Percentiles rank a stretch among this genome's conserved stretches.
These are phyloP conservation scores for Apteryx mantelli DNA, from an alignment of 2,113 vertebrate species.

Conservation along the genomic window DNA sequence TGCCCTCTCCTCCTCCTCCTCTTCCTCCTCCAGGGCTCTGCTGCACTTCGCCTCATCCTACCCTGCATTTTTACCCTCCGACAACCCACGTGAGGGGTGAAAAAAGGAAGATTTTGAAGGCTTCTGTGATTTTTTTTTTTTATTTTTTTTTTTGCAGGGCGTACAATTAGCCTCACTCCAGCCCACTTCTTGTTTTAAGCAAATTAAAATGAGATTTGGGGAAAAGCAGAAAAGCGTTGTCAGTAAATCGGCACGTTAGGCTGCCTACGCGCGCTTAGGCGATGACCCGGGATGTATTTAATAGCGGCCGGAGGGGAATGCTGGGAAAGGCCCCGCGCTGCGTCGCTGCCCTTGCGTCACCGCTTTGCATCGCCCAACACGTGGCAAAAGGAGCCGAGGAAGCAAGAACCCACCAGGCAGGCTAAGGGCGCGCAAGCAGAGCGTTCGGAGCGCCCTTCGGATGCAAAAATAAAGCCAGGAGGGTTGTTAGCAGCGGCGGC, in stretches of 20 bases:
- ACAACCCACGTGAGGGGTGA: slow-evolving; percentile 28
- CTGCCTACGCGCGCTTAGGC: slow-evolving; percentile 55
- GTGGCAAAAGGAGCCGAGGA: slow-evolving; percentile 38
- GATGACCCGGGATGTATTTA: slow-evolving; percentile 49
- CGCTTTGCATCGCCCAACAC: slow-evolving; percentile 33
- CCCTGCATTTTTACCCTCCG: background rate
- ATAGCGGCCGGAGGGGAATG: slow-evolving; percentile 65
- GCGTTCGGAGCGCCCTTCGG: slow-evolving; percentile 54
- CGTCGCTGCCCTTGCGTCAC: background rate
- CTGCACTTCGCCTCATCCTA: background rate
- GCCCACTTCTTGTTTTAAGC: slow-evolving; percentile 53
- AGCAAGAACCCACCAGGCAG: slow-evolving; percentile 23
- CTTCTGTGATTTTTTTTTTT: background rate
- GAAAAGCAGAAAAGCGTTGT: slow-evolving; percentile 42
- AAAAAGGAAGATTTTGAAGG: background rate
- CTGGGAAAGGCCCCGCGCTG: background rate
- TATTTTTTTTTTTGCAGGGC: background rate
- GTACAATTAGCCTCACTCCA: background rate
- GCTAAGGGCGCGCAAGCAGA: background rate
- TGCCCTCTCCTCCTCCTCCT: background rate
- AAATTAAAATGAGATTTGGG: slow-evolving; percentile 52
- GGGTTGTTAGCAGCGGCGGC: slow-evolving; percentile 57
- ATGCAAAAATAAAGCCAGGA: slow-evolving; percentile 67
- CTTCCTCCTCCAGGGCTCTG: background rate
- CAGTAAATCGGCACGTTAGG: slow-evolving; percentile 57